Percentiles rank a stretch among this genome's conserved stretches.
Evolutionary conservation across 2,888 invertebrate genomes (phyloP).

Genomic region (Seira ritae): DNA sequence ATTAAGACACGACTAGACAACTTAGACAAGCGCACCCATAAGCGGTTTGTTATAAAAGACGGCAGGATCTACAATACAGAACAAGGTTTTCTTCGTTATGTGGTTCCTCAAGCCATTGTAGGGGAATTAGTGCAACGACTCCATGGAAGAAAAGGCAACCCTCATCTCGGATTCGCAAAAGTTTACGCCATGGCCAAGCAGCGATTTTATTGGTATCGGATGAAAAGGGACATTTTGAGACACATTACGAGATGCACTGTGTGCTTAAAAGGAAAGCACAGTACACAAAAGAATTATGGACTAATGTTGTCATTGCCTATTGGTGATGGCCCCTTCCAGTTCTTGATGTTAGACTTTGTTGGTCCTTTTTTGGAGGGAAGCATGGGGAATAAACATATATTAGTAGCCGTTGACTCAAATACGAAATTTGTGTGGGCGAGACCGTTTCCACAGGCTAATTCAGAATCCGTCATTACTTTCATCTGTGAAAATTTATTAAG

Average conservation of each 20-base stretch:
- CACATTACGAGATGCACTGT: background rate
- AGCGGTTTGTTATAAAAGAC: background rate
- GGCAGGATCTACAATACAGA: background rate
- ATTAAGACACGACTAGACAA: background rate
- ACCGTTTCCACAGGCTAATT: conserved; percentile 41
- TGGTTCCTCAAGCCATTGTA: background rate
- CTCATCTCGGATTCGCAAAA: conserved; percentile 16
- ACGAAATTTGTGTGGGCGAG: conserved; percentile 56
- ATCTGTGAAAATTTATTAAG: too few species aligned
- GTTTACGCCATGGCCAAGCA: background rate
- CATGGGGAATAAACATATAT: conserved; percentile 39
- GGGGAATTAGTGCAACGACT: background rate
- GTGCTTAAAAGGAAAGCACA: background rate
- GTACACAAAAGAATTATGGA: background rate
- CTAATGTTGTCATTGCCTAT: background rate
- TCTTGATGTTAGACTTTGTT: conserved; percentile 32
- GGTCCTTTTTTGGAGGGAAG: conserved; percentile 24
- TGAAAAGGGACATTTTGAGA: conserved; percentile 16
- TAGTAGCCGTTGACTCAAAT: conserved; percentile 51
- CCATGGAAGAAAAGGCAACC: background rate
- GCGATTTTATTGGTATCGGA: background rate
- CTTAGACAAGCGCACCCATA: background rate
- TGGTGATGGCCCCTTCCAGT: conserved; percentile 9
- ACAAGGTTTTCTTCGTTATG: background rate
- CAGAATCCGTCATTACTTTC: too few species aligned